Conservation (phyloP, 1,140 invertebrate genomes). For the Eupristina koningsbergeri region DNA sequence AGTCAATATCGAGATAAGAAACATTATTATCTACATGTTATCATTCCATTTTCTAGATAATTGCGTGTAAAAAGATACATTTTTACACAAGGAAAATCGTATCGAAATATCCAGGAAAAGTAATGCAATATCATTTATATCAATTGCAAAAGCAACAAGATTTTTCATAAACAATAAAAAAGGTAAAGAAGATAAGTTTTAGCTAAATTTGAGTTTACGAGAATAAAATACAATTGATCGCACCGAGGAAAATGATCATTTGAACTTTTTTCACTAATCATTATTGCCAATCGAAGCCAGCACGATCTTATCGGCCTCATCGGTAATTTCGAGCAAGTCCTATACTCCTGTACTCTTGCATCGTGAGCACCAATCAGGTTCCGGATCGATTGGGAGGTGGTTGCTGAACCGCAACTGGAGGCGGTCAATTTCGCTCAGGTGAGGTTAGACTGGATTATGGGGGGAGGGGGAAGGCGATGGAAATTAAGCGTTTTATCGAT, state of each 20-base stretch:
- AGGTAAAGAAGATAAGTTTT: background rate
- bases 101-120: background rate
- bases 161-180: background rate
- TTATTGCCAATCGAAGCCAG: slow-evolving; percentile 43
- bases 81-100: background rate
- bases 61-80: background rate
- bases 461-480: background rate
- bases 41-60: background rate
- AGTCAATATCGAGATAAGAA: background rate
- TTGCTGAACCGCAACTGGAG: background rate
- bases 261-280: background rate
- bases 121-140: background rate
- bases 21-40: background rate
- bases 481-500: slow-evolving; percentile 46
- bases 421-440: background rate
- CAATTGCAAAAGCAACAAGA: background rate
- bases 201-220: background rate
- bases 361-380: background rate
- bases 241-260: background rate
- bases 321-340: background rate
- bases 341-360: background rate
- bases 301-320: slow-evolving; percentile 22
- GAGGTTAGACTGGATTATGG: background rate
- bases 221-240: background rate
- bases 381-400: slow-evolving; percentile 22